Base-by-base conservation (phyloP, 2,113 vertebrate species). In the Myotis davidii region DNA sequence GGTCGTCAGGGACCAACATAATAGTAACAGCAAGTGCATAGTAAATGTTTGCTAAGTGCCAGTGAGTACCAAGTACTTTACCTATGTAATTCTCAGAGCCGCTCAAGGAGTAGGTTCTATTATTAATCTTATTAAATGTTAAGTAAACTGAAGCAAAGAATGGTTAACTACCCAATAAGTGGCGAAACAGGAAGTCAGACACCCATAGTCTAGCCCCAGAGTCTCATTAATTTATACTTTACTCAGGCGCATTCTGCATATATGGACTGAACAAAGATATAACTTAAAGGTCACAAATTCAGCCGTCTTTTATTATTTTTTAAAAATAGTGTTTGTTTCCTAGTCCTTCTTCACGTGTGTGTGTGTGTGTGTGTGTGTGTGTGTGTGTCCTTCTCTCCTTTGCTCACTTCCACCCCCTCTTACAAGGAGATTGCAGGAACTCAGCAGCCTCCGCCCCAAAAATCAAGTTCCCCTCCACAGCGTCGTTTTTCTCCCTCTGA, bases 201-300 rank as follows among this genome's bases (percentile, higher is more conserved):
- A 1, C 23, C 21, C 20, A 39, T 6, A 32, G 6, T 59, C 8
- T 21, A 1, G 6, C 17, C 67, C 9, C 42, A 59, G n/a, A 74
- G 18, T 56, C 48, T 78, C 61, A 8, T 27, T 69, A 14, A 77
- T 2, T 45, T 21, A 50, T 25, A 59, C 0, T 4, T 9, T 6
- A 25, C 12, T 45, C 27, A 2, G 0, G n/a, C 0, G 6, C 11
- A 59, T 16, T 54, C 12, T 23, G 8, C 32, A 70, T 32, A 45
- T 23, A 70, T 0, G 76, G 12, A 88, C 73, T 48, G 25, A n/a
- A 18, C 42, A 32, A 76, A n/a, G 10, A n/a, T 12, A 2, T 8
- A 45, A 45, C 2, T 21, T 6, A 45, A 59, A 54, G 32, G 4
- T 20, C 45, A 13, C 2, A 59, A 45, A 76, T n/a, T 45, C 27